phyloP scores from a whole-genome alignment of 1,140 invertebrate genomes.

The Drosophila takahashii region DNA sequence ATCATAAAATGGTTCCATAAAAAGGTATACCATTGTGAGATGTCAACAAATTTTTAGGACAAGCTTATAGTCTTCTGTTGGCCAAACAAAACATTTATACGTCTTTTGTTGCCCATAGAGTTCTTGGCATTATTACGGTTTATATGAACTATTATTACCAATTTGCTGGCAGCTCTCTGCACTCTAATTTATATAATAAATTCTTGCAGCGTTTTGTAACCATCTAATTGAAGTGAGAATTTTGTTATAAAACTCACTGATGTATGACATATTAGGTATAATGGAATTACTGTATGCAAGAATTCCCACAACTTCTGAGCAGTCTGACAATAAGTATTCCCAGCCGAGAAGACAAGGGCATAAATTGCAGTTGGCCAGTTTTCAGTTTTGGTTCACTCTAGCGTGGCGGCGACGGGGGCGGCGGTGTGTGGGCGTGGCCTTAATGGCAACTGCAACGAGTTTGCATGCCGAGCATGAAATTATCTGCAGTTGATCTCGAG shows the following conservation, averaged over 20 bases:
- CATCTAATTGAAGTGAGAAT: conserved; percentile 41
- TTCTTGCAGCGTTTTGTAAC: conserved; percentile 19
- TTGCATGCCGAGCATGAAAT: conserved; percentile 58
- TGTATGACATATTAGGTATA: conserved; percentile 23
- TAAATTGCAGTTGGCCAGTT: conserved; percentile 35
- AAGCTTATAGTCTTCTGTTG: conserved; percentile 13
- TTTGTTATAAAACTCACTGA: conserved; percentile 29
- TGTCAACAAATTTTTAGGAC: conserved; percentile 25
- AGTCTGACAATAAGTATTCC: conserved; percentile 15
- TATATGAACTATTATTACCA: conserved; percentile 15
- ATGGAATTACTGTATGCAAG: conserved; percentile 20
- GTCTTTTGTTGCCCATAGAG: not conserved
- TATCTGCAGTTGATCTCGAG: conserved; percentile 54
- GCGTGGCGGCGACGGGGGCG: conserved; percentile 30
- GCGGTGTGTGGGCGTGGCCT: conserved; percentile 40
- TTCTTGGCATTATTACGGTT: conserved; percentile 1
- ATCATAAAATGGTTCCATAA: conserved; percentile 22
- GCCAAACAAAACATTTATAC: conserved; percentile 12
- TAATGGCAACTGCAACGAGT: conserved; percentile 41
- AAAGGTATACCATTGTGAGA: conserved; percentile 10
- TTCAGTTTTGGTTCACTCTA: conserved; percentile 55
- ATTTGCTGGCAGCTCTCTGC: conserved; percentile 7
- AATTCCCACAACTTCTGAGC: conserved; percentile 18
- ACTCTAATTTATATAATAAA: conserved; percentile 12
- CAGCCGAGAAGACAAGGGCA: conserved; percentile 38